Percentiles rank a stretch among this genome's conserved stretches.
These are phyloP conservation scores for Rhincodon typus DNA, from an alignment of 2,797 vertebrate species.

Conservation along the genomic window DNA sequence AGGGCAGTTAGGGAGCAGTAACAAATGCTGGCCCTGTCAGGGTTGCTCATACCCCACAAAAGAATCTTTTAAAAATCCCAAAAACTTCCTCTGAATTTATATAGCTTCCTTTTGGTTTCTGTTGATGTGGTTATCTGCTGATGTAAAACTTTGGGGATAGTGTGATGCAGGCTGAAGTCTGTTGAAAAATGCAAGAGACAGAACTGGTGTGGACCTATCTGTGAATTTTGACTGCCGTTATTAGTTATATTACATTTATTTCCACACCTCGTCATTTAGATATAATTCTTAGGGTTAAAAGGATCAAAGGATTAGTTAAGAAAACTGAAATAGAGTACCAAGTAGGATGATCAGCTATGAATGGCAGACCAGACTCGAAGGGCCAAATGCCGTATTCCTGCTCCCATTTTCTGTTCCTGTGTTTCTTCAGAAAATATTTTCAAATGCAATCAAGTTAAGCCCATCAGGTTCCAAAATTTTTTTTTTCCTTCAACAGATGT, in stretches of 20 bases:
- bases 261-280: too few relatives aligned
- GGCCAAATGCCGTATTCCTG: too few relatives aligned
- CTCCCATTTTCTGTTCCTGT: too few relatives aligned
- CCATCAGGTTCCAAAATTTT: neutral
- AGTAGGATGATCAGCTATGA: too few relatives aligned
- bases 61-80: neutral
- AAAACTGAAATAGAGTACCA: too few relatives aligned
- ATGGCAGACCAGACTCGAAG: too few relatives aligned
- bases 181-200: neutral
- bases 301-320: too few relatives aligned
- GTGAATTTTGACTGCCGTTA: neutral
- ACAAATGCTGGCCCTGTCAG: neutral
- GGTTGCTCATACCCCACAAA: too few relatives aligned
- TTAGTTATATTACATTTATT: too few relatives aligned
- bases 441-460: neutral
- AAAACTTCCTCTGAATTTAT: neutral
- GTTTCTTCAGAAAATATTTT: neutral
- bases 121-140: neutral
- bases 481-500: constrained; percentile 68
- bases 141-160: neutral
- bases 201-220: neutral
- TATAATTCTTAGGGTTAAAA: too few relatives aligned
- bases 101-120: neutral
- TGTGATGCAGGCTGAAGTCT: neutral
- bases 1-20: too few relatives aligned